These are phyloP conservation scores for Tauraco erythrolophus DNA, from an alignment of 2,113 vertebrate genomes.

Conservation along the genomic window DNA sequence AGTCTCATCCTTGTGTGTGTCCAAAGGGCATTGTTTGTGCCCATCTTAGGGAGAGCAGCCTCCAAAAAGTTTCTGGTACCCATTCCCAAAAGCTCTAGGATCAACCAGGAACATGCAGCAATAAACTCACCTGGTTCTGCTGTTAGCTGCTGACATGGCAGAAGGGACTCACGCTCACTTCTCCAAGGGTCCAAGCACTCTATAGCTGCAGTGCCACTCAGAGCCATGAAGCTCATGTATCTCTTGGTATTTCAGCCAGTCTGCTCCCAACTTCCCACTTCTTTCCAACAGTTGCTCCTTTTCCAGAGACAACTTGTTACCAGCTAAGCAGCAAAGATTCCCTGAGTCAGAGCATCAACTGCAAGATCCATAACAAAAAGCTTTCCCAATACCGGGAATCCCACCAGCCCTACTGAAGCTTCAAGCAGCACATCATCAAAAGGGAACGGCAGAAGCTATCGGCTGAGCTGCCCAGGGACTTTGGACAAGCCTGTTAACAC, in stretches of 20 bases:
- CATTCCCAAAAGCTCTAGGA: not conserved
- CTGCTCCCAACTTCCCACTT: not conserved
- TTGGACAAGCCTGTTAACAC: not conserved
- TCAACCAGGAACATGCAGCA: not conserved
- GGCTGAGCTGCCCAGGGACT: not conserved
- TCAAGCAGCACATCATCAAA: not conserved
- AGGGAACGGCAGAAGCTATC: not conserved
- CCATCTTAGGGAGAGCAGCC: not conserved
- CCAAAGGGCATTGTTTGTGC: not conserved
- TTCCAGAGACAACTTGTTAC: not conserved
- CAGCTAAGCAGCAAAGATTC: not conserved
- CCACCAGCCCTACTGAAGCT: not conserved
- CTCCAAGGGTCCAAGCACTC: not conserved
- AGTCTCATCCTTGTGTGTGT: not conserved
- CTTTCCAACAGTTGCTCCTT: not conserved
- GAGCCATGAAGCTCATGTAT: not conserved
- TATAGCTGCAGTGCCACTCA: not conserved
- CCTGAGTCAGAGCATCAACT: not conserved
- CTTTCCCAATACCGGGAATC: not conserved
- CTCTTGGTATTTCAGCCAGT: not conserved
- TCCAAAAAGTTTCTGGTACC: not conserved
- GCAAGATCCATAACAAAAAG: not conserved
- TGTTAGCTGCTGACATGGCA: not conserved
- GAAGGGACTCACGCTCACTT: not conserved
- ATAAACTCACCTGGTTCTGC: not conserved